Conservation (phyloP, 1,140 invertebrate genomes). For the Lucilia cuprina region DNA sequence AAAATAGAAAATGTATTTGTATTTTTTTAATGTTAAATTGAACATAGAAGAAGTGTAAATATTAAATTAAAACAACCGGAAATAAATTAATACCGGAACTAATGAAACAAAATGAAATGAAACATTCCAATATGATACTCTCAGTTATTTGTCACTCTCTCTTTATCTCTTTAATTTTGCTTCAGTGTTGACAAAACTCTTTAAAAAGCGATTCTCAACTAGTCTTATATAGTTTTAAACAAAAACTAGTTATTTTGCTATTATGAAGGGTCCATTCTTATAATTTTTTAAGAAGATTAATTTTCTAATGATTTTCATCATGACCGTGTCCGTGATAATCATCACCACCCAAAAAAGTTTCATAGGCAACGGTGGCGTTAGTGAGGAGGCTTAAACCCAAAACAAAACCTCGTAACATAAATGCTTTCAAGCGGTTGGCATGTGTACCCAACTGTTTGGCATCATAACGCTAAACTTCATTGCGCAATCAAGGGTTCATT, state of each 20-base stretch:
- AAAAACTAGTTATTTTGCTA: too few relatives aligned
- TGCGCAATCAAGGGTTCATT: slow-evolving; percentile 82
- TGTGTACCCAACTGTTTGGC: slow-evolving; percentile 62
- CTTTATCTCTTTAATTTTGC: too few relatives aligned
- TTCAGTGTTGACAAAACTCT: background rate
- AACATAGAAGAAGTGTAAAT: background rate
- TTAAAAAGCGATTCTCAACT: too few relatives aligned
- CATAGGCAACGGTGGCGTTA: slow-evolving; percentile 67
- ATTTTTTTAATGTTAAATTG: background rate
- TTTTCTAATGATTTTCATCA: slow-evolving; percentile 53
- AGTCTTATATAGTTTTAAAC: too few relatives aligned
- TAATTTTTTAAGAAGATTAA: too few relatives aligned
- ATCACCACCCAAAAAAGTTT: slow-evolving; percentile 64
- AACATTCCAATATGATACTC: background rate
- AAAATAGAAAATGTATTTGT: slow-evolving; percentile 5
- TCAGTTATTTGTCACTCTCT: background rate
- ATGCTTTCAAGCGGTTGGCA: slow-evolving; percentile 46
- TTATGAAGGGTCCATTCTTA: too few relatives aligned
- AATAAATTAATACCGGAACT: background rate
- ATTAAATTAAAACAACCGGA: background rate
- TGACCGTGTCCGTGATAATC: slow-evolving; percentile 53
- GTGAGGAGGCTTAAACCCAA: slow-evolving; percentile 71
- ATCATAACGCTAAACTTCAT: slow-evolving; percentile 78
- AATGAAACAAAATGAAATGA: background rate
- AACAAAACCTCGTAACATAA: slow-evolving; percentile 68